Base-by-base conservation (phyloP, 1,140 invertebrate species). In the Aphelenchoides fujianensis region DNA sequence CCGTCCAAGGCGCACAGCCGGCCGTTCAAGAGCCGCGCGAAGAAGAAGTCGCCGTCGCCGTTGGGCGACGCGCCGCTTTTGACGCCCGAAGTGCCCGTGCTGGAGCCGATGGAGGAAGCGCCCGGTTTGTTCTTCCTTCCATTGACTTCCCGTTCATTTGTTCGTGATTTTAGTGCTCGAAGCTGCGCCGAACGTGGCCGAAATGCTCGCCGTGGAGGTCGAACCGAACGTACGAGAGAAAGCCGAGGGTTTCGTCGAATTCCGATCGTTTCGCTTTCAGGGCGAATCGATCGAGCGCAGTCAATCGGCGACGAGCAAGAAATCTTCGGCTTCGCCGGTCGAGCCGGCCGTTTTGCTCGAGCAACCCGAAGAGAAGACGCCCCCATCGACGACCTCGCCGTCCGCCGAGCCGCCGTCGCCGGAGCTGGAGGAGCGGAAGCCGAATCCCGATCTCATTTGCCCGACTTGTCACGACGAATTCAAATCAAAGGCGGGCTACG, bases 401-500 rank as follows among this genome's bases (percentile, higher is more conserved):
- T 19, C 2, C 27, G 57, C 27, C 57, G 16, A 19, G n/a, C 28
- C 28, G 37, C 1, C 3, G n/a, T n/a, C n/a, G n/a, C n/a, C n/a
- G n/a, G n/a, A n/a, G n/a, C n/a, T n/a, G n/a, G n/a, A n/a, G n/a
- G n/a, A n/a, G n/a, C n/a, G n/a, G n/a, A n/a, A n/a, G 23, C 41
- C 41, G 23, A 48, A 48, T 48, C 41, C 41, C 12, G 41, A 48
- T 48, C 41, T 48, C 41, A 48, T 48, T 48, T 48, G 41, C 41
- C 41, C 41, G 41, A 48, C 41, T 12, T 48, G 41, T 48, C 12
- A 48, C 41, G 23, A 48, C 41, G 41, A 48, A 48, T 30, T 66
- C 9, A 66, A 66, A 30, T 32, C 63, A 31, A 31, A 36, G 19
- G 31, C 63, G 0, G 63, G 63, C 31, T 66, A 19, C n/a, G 36